These are phyloP conservation scores for Halichoeres trimaculatus DNA, from an alignment of 2,113 vertebrate species.

Conservation along the genomic window DNA sequence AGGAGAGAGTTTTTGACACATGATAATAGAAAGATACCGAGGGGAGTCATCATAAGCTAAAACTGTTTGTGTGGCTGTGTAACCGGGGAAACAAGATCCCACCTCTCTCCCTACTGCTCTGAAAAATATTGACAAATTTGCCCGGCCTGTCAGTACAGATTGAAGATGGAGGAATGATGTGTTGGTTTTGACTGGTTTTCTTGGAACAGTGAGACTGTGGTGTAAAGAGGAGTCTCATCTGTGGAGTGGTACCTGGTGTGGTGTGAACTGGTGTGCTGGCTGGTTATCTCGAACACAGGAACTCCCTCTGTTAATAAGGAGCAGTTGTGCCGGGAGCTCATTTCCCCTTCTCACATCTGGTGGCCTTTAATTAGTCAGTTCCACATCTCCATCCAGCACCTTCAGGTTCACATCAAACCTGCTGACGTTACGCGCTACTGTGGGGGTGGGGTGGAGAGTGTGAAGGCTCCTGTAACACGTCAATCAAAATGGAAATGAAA, in stretches of 20 bases:
- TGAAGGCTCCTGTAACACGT: slow-evolving; percentile 19
- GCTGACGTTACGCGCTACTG: background rate
- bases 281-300: slow-evolving; percentile 17
- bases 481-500: slow-evolving; percentile 25
- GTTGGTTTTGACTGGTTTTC: background rate
- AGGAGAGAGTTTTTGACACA: background rate
- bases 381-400: slow-evolving; percentile 23
- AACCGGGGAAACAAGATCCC: slow-evolving; percentile 14
- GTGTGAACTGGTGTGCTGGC: background rate
- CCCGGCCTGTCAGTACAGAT: background rate
- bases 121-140: background rate
- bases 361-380: slow-evolving; percentile 33
- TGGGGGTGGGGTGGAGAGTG: background rate
- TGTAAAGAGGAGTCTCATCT: background rate
- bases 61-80: slow-evolving; percentile 7
- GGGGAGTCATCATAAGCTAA: background rate
- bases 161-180: slow-evolving; percentile 11
- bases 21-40: background rate
- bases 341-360: slow-evolving; percentile 39
- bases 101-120: background rate
- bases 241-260: background rate
- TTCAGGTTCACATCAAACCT: slow-evolving; percentile 26
- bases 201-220: background rate
- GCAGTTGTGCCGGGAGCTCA: slow-evolving; percentile 23
- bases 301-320: slow-evolving; percentile 16